Percentiles rank a stretch among this genome's conserved stretches.
Conservation (phyloP, 1,140 invertebrate genomes). For the Anastrepha obliqua region DNA sequence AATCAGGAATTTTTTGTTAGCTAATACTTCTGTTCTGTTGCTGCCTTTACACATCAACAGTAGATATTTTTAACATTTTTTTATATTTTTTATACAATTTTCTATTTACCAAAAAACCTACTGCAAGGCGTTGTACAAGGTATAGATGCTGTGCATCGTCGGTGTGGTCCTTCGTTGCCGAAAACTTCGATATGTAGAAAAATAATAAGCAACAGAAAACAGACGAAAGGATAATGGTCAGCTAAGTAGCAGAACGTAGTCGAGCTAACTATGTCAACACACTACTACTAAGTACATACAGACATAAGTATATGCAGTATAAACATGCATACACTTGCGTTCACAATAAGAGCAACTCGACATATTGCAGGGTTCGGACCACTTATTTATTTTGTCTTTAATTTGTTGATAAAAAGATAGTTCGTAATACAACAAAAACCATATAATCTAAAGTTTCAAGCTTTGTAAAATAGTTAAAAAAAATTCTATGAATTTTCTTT, state of each 20-base stretch:
- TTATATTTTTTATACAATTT: background rate
- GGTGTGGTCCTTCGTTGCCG: constrained; percentile 13
- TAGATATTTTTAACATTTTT: background rate
- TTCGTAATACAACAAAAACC: too few relatives aligned
- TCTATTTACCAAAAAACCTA: background rate
- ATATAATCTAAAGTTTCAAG: too few relatives aligned
- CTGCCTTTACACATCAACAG: background rate
- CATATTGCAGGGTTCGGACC: too few relatives aligned
- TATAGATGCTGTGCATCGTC: background rate
- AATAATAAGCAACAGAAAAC: background rate
- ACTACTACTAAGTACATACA: background rate
- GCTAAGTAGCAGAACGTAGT: background rate
- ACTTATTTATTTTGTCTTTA: too few relatives aligned
- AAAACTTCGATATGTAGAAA: background rate
- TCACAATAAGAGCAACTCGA: too few relatives aligned
- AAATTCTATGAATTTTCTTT: too few relatives aligned
- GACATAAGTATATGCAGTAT: background rate
- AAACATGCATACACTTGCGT: too few relatives aligned
- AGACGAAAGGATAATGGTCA: background rate
- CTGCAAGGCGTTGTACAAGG: background rate
- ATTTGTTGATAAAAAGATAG: too few relatives aligned
- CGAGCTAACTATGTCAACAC: constrained; percentile 2
- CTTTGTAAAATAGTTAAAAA: too few relatives aligned
- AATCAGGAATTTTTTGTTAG: background rate
- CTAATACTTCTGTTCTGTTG: background rate